These are phyloP conservation scores for Calliphora vicina DNA, from an alignment of 1,140 invertebrate genomes.

Conservation along the genomic window DNA sequence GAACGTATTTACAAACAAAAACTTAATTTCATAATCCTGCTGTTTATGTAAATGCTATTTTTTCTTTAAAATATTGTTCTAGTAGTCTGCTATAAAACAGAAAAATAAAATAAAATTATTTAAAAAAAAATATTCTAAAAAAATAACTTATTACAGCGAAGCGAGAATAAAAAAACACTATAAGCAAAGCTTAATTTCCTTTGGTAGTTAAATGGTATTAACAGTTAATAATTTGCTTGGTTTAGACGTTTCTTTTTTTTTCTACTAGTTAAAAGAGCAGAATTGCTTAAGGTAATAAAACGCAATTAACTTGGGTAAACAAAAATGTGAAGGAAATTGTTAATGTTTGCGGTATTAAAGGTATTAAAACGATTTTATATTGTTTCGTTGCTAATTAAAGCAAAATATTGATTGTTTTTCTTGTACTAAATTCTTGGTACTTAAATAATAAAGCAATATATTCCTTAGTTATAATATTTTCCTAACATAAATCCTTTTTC, in stretches of 20 bases:
- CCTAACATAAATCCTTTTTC: background rate
- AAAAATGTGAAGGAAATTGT: background rate
- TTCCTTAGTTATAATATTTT: background rate
- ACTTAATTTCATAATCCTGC: too few species aligned
- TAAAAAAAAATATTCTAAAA: background rate
- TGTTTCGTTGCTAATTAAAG: background rate
- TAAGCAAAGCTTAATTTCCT: slow-evolving; percentile 20
- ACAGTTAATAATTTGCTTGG: slow-evolving; percentile 18
- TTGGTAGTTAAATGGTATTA: slow-evolving; percentile 23
- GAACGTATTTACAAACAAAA: too few species aligned
- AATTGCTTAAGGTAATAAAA: slow-evolving; percentile 22
- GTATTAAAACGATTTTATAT: background rate
- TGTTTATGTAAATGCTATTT: background rate
- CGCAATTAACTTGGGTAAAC: background rate
- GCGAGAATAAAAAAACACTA: background rate
- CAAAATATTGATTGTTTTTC: background rate
- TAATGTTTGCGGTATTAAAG: background rate
- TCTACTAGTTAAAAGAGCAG: background rate
- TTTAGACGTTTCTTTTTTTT: background rate
- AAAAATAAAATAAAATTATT: background rate
- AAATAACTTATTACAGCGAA: background rate
- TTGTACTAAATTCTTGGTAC: background rate
- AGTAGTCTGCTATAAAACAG: background rate
- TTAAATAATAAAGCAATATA: background rate
- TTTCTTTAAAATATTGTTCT: background rate